Evolutionary conservation across 2,888 invertebrate genomes (phyloP).

Genomic region (Drosophila hamatofila): DNA sequence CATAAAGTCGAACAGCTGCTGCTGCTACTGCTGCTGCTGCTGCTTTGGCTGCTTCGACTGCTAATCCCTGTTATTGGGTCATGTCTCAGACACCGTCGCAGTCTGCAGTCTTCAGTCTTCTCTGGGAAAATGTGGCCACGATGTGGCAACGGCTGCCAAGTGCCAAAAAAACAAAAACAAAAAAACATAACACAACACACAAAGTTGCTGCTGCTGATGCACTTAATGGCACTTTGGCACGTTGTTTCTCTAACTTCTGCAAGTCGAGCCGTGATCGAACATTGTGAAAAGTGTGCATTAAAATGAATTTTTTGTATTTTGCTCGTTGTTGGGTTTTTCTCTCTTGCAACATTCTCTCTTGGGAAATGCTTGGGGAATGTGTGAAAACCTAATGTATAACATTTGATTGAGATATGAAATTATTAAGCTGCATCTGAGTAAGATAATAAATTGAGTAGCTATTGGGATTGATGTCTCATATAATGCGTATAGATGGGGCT

Average conservation of each 20-base stretch:
- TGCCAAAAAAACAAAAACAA: slow-evolving; percentile 58
- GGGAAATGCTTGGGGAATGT: slow-evolving; percentile 37
- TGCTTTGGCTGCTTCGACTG: slow-evolving; percentile 12
- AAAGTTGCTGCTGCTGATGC: slow-evolving; percentile 54
- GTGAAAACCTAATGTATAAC: slow-evolving; percentile 28
- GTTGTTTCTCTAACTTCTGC: slow-evolving; percentile 48
- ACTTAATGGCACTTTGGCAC: slow-evolving; percentile 69
- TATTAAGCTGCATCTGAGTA: background rate
- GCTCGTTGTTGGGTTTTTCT: slow-evolving; percentile 29
- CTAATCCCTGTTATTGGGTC: slow-evolving; percentile 81
- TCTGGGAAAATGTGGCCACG: slow-evolving; percentile 76
- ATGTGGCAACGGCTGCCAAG: slow-evolving; percentile 74
- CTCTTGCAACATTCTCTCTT: slow-evolving; percentile 61
- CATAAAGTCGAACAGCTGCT: slow-evolving; percentile 47
- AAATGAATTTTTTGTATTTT: slow-evolving; percentile 36
- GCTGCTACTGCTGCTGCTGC: slow-evolving; percentile 40
- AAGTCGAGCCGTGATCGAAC: slow-evolving; percentile 61
- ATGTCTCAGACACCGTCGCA: slow-evolving; percentile 53
- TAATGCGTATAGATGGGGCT: background rate
- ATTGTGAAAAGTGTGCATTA: slow-evolving; percentile 70
- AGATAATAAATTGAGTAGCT: background rate
- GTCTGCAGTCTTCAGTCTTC: slow-evolving; percentile 41
- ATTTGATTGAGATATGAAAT: slow-evolving; percentile 8
- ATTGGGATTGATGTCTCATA: background rate
- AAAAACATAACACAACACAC: slow-evolving; percentile 62